Base-by-base conservation (phyloP, 1,140 invertebrate genomes). In the Achatina immaculata region DNA sequence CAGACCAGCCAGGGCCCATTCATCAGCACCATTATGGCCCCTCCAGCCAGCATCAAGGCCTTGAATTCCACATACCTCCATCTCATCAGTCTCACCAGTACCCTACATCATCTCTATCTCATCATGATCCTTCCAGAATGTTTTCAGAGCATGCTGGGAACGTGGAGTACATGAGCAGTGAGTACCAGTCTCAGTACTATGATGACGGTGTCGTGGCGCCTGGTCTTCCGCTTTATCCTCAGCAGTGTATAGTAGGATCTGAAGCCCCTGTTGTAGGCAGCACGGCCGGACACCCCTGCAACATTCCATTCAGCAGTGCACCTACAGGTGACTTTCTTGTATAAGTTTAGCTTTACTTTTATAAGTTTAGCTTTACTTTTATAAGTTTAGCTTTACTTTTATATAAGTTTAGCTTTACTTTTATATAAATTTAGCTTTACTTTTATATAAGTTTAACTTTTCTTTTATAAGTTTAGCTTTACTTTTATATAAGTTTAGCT, bases 201-300 rank as follows among this genome's bases (percentile, higher is more conserved):
- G 42, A 55, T 31, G 36, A 24, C 19, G 28, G 42, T 21, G 31
- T 76, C 4, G 40, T 78, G n/a, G 1, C 58, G 4, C 1, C 78
- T 1, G 58, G 36, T 38, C 28, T 72, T 11, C 31, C 78, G 3
- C 9, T 80, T 19, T 80, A 51, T 72, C 45, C 78, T 43, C 66
- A 80, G 78, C 78, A 71, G 36, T 80, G 78, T 80, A 45, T 68
- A 14, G 62, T 80, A 24, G 78, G 42, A 34, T 80, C 78, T n/a
- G 78, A 80, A 48, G 78, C 78, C 21, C 78, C 78, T 14, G 31
- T 55, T 7, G 24, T 80, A 31, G 66, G 45, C 58, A 78, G 14
- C 21, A 6, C 58, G 28, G 76, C 76, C 21, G 31, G 16, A 36
- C 76, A 43, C 4, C 43, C 74, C 4, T 76, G 74, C 58, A 65